Evolutionary conservation across 2,113 vertebrate species (phyloP).

Genomic region (Alouatta palliata): DNA sequence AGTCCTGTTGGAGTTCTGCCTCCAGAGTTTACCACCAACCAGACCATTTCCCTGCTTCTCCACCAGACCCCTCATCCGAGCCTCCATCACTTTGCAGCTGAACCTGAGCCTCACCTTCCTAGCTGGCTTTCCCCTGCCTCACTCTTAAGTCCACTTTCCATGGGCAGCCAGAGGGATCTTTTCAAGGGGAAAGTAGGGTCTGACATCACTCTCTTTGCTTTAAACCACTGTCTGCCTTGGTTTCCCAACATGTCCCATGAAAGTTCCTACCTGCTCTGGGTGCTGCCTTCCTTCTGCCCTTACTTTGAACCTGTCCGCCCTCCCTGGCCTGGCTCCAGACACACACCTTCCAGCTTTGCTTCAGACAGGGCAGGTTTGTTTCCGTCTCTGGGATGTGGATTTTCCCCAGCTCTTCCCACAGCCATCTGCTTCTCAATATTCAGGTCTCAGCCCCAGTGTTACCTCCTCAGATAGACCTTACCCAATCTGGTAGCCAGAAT

Average conservation of each 20-base stretch:
- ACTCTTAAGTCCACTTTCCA: background rate
- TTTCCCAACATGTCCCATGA: fast-evolving
- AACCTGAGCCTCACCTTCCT: background rate
- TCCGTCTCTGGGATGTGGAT: background rate
- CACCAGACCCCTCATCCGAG: too few relatives aligned
- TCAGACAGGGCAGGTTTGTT: background rate
- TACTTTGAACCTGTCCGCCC: background rate
- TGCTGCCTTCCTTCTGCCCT: background rate
- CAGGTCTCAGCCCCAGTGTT: background rate
- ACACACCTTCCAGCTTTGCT: background rate
- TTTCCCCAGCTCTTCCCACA: background rate
- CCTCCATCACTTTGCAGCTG: too few relatives aligned
- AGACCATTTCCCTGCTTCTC: background rate
- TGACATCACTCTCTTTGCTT: background rate
- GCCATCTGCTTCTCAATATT: background rate
- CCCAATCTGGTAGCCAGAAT: background rate
- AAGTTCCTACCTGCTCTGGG: too few relatives aligned
- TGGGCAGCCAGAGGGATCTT: background rate
- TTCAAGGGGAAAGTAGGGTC: background rate
- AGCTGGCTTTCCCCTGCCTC: background rate
- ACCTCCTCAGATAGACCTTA: background rate
- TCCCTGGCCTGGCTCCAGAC: too few relatives aligned
- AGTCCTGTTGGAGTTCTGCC: background rate
- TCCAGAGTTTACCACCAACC: background rate
- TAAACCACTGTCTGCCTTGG: too few relatives aligned